Evolutionary conservation across 2,113 vertebrate genomes (phyloP), one percentile per base, ranked within the genome.

Genomic region (Corythornis vintsioides): DNA sequence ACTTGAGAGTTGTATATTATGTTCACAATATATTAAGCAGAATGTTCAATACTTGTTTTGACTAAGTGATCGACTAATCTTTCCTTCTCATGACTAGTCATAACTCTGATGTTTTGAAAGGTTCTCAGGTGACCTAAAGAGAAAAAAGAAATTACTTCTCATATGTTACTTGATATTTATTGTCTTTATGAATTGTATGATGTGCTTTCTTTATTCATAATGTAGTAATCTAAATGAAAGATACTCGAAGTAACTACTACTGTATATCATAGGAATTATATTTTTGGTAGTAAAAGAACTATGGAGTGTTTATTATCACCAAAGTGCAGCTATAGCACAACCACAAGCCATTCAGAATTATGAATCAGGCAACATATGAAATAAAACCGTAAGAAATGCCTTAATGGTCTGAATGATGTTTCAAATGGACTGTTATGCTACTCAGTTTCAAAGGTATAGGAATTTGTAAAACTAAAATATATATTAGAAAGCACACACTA

Each of bases 271-370:
- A 83, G 31, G 15, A 80, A 81, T 81, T 29, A 35, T 25, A 26
- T 38, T 92, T 92, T 86, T 81, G 45, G 59, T 71, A 70, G 43
- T 56, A 64, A 81, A 93, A 93, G 72, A 94, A 59, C 59, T 67
- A 13, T 25, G 25, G 65, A 64, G 73, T 60, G 52, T 93, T 88
- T 94, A 92, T 95, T 73, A 26, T 29, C 43, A 63, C 33, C 73
- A 40, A 77, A 78, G 76, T 75, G 33, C 70, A 84, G 64, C 78
- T 93, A n/a, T 72, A 60, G 81, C n/a, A 48, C 35, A 64, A 71
- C 16, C 48, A n/a, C 2, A 84, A 48, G 33, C 40, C 59, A 55
- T 40, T 76, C 57, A 55, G 55, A 79, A 66, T 16, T 65, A 70
- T 61, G 55, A 87, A 72, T 85, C 55, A 31, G 42, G 24, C 78